Conservation (phyloP, 1,140 invertebrate species). For the Drosophila bifasciata region DNA sequence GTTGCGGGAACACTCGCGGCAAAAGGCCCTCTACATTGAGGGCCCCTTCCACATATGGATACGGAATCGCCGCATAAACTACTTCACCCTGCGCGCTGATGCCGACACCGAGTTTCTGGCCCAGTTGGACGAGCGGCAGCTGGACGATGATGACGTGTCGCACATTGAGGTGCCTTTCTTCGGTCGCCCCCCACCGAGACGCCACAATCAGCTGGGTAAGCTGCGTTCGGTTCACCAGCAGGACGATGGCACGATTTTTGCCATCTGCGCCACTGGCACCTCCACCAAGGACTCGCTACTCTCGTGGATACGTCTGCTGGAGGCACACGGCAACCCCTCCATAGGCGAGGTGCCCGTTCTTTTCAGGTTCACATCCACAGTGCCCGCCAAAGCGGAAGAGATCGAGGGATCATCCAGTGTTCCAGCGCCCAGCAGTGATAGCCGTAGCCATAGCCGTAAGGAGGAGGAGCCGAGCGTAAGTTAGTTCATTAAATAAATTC, state of each 20-base stretch:
- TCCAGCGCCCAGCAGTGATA: slow-evolving; percentile 47
- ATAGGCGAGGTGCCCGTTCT: slow-evolving; percentile 91
- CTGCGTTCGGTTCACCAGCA: slow-evolving; percentile 94
- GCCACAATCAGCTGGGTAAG: slow-evolving; percentile 81
- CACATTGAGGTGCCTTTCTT: slow-evolving; percentile 87
- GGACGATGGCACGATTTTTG: slow-evolving; percentile 95
- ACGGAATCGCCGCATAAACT: slow-evolving; percentile 89
- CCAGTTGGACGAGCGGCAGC: slow-evolving; percentile 59
- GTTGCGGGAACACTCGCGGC: slow-evolving; percentile 88
- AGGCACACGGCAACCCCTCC: slow-evolving; percentile 90
- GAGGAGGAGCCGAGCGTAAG: slow-evolving; percentile 9
- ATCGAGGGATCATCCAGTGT: slow-evolving; percentile 54
- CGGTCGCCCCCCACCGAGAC: slow-evolving; percentile 66
- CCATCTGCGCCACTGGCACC: slow-evolving; percentile 94
- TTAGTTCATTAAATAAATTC: slow-evolving; percentile 41
- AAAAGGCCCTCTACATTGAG: slow-evolving; percentile 92
- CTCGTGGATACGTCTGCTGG: slow-evolving; percentile 95
- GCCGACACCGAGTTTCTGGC: slow-evolving; percentile 80
- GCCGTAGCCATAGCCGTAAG: slow-evolving; percentile 10
- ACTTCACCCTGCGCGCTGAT: slow-evolving; percentile 93
- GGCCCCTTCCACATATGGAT: slow-evolving; percentile 94
- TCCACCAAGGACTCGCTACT: slow-evolving; percentile 94
- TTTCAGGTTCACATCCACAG: slow-evolving; percentile 87
- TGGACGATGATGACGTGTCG: slow-evolving; percentile 87
- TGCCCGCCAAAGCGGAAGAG: slow-evolving; percentile 65